Conservation (phyloP, 2,797 vertebrate species). For the Urosaurus nigricauda region DNA sequence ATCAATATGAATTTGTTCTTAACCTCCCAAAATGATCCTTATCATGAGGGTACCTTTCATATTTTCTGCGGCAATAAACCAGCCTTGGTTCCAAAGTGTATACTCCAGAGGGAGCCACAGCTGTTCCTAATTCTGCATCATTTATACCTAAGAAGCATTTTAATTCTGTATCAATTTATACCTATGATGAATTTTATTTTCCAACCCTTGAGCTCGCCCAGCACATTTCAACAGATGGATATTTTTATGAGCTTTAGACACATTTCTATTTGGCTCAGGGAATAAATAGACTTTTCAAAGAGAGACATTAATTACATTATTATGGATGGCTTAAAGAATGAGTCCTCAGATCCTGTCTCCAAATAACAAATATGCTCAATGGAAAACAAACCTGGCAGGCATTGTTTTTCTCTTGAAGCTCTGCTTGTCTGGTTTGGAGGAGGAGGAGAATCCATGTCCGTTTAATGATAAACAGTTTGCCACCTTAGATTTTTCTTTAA, state of each 20-base stretch:
- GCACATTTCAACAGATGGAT: background rate
- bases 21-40: background rate
- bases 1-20: no score
- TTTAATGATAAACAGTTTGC: background rate
- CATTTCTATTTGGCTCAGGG: background rate
- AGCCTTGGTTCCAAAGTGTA: background rate
- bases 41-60: background rate
- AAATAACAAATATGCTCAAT: background rate
- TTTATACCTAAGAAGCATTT: background rate
- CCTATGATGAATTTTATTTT: background rate
- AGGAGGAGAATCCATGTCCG: background rate
- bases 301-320: background rate
- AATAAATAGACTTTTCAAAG: slow-evolving; percentile 1
- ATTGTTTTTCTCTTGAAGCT: background rate
- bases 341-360: background rate
- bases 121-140: background rate
- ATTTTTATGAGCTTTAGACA: background rate
- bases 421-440: background rate
- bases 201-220: background rate
- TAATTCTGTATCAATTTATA: background rate
- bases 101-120: background rate
- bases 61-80: background rate
- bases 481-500: background rate
- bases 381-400: background rate
- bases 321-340: background rate